Conservation (phyloP, 2,888 invertebrate species). For the Phortica okadai region DNA sequence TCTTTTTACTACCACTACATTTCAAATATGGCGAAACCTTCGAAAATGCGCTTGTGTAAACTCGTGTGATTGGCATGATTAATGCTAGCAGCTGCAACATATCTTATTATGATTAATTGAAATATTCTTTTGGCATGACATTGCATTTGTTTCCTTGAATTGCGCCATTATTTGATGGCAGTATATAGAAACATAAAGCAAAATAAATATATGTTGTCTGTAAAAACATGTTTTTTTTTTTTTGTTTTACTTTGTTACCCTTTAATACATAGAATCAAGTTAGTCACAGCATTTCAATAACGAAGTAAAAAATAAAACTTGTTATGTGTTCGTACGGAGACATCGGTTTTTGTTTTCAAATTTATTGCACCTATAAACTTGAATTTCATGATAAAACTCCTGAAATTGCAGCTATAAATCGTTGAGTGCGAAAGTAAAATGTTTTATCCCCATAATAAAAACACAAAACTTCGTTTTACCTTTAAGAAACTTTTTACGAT, state of each 20-base stretch:
- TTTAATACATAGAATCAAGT: background rate
- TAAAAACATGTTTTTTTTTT: too few species aligned
- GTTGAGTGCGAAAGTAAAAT: constrained; percentile 32
- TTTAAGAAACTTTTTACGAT: constrained; percentile 32
- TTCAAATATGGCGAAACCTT: background rate
- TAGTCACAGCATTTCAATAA: background rate
- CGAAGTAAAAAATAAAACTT: too few species aligned
- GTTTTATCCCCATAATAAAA: constrained; percentile 30
- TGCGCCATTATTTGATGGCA: background rate
- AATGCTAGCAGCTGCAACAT: background rate
- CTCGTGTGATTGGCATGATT: constrained; percentile 7
- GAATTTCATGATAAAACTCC: constrained; percentile 57
- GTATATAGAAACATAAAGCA: background rate
- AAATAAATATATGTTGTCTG: too few species aligned
- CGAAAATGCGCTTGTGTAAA: background rate
- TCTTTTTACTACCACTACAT: too few species aligned
- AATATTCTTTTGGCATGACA: background rate
- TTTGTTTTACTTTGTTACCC: background rate
- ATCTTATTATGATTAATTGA: background rate
- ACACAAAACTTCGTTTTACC: constrained; percentile 63
- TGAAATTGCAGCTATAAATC: constrained; percentile 61
- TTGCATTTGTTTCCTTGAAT: constrained; percentile 5
- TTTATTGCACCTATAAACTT: constrained; percentile 51
- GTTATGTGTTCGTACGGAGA: background rate
- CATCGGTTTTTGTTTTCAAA: constrained; percentile 8